Evolutionary conservation across 2,888 invertebrate genomes (phyloP).

Genomic region (Dynastes tityus): DNA sequence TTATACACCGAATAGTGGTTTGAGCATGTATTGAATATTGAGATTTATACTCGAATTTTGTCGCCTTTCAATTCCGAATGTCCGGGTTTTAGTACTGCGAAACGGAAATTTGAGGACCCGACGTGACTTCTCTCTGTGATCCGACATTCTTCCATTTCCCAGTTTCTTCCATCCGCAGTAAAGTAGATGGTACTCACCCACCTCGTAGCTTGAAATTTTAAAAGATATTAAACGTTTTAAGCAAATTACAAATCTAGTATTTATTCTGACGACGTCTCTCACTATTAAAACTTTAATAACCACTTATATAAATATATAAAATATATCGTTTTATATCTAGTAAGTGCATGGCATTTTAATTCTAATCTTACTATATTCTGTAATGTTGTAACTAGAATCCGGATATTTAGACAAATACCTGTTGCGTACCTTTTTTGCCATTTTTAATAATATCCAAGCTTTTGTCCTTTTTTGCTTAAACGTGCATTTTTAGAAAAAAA

Average conservation of each 20-base stretch:
- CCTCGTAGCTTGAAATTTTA: neutral
- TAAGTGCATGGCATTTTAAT: neutral
- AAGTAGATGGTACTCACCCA: neutral
- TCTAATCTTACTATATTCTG: no score
- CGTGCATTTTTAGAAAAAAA: no score
- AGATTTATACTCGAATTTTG: slow-evolving; percentile 39
- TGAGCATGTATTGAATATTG: slow-evolving; percentile 33
- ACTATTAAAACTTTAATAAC: slow-evolving; percentile 6
- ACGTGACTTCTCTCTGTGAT: slow-evolving; percentile 36
- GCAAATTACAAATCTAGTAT: slow-evolving; percentile 14
- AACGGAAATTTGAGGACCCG: slow-evolving; percentile 42
- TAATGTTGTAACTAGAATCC: no score
- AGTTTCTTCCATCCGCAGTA: slow-evolving; percentile 17
- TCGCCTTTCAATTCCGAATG: slow-evolving; percentile 34
- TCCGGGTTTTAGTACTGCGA: slow-evolving; percentile 33
- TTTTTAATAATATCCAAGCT: no score
- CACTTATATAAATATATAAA: neutral
- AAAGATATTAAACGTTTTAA: slow-evolving; percentile 32
- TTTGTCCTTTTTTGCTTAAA: no score
- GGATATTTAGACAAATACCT: no score
- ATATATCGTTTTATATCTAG: neutral
- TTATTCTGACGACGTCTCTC: slow-evolving; percentile 10
- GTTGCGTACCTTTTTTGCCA: no score
- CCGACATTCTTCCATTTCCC: slow-evolving; percentile 32
- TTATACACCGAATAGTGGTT: slow-evolving; percentile 21